Base-by-base conservation (phyloP, 2,113 vertebrate species). In the Tachycineta bicolor region DNA sequence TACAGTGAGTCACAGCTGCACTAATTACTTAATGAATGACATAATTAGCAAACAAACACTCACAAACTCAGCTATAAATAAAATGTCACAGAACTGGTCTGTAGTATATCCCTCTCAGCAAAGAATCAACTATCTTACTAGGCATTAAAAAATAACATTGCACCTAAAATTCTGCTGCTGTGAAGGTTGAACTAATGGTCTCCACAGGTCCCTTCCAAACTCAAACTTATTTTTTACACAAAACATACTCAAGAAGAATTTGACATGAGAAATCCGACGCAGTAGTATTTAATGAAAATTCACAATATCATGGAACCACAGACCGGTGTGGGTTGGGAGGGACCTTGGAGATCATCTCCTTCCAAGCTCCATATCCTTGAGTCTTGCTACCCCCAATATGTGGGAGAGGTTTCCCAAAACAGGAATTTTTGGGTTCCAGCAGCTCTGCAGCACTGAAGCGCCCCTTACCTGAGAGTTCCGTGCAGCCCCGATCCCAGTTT, bases 401-500 rank as follows among this genome's bases (percentile, higher is more conserved):
- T 9, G 2, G n/a, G 34, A 93, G 49, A 46, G 21, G 10, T 17
- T 80, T 74, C 34, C 39, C 44, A 44, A 39, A 71, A 29, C 31
- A 55, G 5, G 43, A 47, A 15, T 7, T 28, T 49, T 5, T 21
- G 43, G 25, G 29, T 53, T 17, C 3, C 19, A 75, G 19, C 33
- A 89, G 83, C 71, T 59, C 2, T 50, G 62, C 39, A 88, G 62
- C 28, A 79, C 39, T 75, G 65, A 44, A 31, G 39, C 43, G 56
- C 12, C 59, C 89, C 98, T 99, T 98, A 99, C 99, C 99, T 98
- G 96, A 99, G 98, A 58, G 99, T 99, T 55, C 99, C 99, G 17
- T 99, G 99, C 95, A 99, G 98, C 89, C 99, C 99, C 90, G 99
- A 99, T 74, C 99, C 99, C 94, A 99, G 96, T 93, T 99, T 99